These are phyloP conservation scores for Staurois parvus DNA, from an alignment of 2,797 vertebrate genomes.

Conservation along the genomic window DNA sequence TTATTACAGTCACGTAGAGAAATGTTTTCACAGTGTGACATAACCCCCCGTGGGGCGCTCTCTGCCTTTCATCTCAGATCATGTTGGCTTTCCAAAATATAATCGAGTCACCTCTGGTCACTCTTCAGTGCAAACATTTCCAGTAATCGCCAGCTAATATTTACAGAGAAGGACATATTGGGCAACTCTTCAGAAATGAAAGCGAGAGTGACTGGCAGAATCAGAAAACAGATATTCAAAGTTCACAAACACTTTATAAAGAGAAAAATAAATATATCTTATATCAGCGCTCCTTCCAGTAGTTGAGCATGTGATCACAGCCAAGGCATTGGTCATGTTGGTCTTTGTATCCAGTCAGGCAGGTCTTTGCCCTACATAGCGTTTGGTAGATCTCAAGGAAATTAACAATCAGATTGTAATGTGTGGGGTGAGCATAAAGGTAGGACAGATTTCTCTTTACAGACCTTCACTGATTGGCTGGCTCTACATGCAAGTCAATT, in stretches of 20 bases:
- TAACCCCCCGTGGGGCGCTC: not conserved
- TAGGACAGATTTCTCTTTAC: too few species aligned
- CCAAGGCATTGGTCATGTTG: too few species aligned
- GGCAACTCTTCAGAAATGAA: not conserved
- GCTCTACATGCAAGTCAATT: too few species aligned
- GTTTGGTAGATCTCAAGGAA: too few species aligned
- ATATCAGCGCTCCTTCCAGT: too few species aligned
- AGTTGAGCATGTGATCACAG: too few species aligned
- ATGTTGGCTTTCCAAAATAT: not conserved
- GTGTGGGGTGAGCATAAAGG: too few species aligned
- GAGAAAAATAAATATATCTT: too few species aligned
- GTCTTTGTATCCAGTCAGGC: too few species aligned
- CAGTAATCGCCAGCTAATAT: slow-evolving; percentile 8
- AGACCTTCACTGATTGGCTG: too few species aligned
- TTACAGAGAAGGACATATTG: not conserved
- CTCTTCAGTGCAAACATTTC: not conserved
- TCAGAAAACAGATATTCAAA: not conserved
- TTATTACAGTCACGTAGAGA: not conserved
- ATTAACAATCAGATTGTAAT: too few species aligned
- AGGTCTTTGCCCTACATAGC: too few species aligned
- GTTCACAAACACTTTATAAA: not conserved
- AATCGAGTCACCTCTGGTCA: not conserved
- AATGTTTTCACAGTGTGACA: not conserved
- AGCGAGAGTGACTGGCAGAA: not conserved
- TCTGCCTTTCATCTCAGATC: not conserved